Conservation (phyloP, 2,888 invertebrate species). For the Mongoloraphidia duomilia region DNA sequence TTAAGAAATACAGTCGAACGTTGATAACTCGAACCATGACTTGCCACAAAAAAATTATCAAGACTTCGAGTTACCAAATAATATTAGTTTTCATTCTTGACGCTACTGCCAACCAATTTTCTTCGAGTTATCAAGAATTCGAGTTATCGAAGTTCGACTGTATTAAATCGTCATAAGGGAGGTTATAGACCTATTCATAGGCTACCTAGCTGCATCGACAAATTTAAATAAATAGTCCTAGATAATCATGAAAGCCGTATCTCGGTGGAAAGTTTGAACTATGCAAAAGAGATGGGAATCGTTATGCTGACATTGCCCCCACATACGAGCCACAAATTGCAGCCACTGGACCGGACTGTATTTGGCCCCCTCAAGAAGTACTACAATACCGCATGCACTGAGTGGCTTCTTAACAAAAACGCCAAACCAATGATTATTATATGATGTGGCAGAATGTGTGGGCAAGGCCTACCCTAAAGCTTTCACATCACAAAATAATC, state of each 20-base stretch:
- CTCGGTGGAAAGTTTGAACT: constrained; percentile 5
- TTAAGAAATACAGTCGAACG: too few relatives aligned
- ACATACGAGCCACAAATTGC: constrained; percentile 20
- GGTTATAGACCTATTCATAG: too few relatives aligned
- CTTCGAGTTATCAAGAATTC: too few relatives aligned
- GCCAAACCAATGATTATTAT: constrained; percentile 20
- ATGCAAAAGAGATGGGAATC: constrained; percentile 13
- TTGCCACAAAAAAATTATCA: too few relatives aligned
- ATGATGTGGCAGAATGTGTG: constrained; percentile 16
- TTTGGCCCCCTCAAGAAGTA: constrained; percentile 13
- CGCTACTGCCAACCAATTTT: too few relatives aligned
- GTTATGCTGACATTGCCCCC: constrained; percentile 20
- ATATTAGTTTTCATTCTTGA: too few relatives aligned
- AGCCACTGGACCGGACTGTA: constrained; percentile 19
- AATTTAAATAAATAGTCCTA: too few relatives aligned
- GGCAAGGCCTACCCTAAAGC: constrained; percentile 12
- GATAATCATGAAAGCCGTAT: constrained; percentile 5
- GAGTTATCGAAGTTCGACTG: too few relatives aligned
- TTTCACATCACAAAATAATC: constrained; percentile 17
- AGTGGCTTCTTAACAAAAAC: constrained; percentile 19
- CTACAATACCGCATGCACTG: constrained; percentile 16
- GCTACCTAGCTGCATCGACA: too few relatives aligned
- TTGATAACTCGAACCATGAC: too few relatives aligned
- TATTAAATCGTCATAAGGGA: too few relatives aligned
- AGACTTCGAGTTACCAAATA: too few relatives aligned